Percentiles rank a stretch among this genome's conserved stretches.
Evolutionary conservation across 2,888 invertebrate species (phyloP).

Genomic region (Tipula helvola): DNA sequence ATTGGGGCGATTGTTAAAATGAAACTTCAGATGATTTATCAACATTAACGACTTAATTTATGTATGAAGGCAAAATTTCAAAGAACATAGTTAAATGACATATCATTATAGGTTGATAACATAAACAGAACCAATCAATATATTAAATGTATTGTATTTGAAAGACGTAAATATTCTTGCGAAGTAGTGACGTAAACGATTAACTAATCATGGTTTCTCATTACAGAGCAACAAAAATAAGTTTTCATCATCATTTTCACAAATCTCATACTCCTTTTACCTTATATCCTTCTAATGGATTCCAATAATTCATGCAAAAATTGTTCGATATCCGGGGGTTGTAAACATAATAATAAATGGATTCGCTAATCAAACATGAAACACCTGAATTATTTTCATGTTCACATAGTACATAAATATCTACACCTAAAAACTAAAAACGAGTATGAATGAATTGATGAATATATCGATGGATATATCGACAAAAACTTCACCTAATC

Average conservation of each 20-base stretch:
- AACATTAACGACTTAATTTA: too few relatives aligned
- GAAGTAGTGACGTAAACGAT: not conserved
- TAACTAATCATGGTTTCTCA: not conserved
- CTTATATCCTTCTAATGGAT: not conserved
- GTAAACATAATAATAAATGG: not conserved
- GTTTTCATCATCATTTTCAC: not conserved
- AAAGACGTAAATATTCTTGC: not conserved
- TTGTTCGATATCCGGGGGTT: not conserved
- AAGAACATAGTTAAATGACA: too few relatives aligned
- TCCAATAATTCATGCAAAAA: not conserved
- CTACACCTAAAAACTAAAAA: not conserved
- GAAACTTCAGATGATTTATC: too few relatives aligned
- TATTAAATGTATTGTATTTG: not conserved
- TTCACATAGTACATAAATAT: not conserved
- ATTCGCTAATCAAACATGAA: not conserved
- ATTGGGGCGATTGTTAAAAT: too few relatives aligned
- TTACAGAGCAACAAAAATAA: not conserved
- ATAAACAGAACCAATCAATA: too few relatives aligned
- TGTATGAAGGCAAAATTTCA: too few relatives aligned
- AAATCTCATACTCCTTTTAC: not conserved
- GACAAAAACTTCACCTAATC: not conserved
- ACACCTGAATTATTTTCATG: not conserved
- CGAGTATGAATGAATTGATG: not conserved
- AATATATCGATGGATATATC: not conserved
- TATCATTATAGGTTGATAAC: too few relatives aligned